phyloP scores from a whole-genome alignment of 1,140 invertebrate genomes.

The Coptotermes formosanus region DNA sequence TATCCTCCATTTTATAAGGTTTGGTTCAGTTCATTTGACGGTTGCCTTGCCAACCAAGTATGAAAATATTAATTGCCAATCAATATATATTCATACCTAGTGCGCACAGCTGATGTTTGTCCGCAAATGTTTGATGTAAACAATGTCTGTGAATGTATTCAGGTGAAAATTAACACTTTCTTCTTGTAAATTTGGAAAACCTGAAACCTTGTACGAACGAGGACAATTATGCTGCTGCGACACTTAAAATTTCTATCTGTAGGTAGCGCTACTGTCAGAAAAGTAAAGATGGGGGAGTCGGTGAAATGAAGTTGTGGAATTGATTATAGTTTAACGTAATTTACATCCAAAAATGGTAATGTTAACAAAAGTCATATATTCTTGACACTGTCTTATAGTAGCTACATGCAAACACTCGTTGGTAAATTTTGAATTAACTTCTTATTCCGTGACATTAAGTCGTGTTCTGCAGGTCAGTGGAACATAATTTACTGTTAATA shows the following conservation, averaged over 20 bases:
- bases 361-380: neutral
- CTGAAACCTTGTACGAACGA: neutral
- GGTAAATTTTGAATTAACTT: no score
- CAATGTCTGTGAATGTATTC: neutral
- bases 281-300: neutral
- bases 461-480: no score
- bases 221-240: neutral
- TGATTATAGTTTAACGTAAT: neutral
- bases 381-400: neutral
- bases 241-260: slow-evolving; percentile 13
- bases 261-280: slow-evolving; percentile 13
- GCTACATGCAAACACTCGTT: neutral
- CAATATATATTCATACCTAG: slow-evolving; percentile 17
- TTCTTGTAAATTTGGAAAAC: slow-evolving; percentile 14
- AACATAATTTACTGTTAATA: no score
- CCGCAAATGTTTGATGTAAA: slow-evolving; percentile 16
- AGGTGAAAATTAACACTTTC: slow-evolving; percentile 5
- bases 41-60: slow-evolving; percentile 31
- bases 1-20: slow-evolving; percentile 30
- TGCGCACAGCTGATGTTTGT: slow-evolving; percentile 17
- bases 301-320: neutral
- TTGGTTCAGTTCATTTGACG: slow-evolving; percentile 18
- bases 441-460: no score
- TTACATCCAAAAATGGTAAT: neutral
- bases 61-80: slow-evolving; percentile 21